A percentile compares a stretch with the other conserved stretches of the same genome.
phyloP scores from a whole-genome alignment of 2,888 invertebrate genomes.

The Eubasilissa splendida region DNA sequence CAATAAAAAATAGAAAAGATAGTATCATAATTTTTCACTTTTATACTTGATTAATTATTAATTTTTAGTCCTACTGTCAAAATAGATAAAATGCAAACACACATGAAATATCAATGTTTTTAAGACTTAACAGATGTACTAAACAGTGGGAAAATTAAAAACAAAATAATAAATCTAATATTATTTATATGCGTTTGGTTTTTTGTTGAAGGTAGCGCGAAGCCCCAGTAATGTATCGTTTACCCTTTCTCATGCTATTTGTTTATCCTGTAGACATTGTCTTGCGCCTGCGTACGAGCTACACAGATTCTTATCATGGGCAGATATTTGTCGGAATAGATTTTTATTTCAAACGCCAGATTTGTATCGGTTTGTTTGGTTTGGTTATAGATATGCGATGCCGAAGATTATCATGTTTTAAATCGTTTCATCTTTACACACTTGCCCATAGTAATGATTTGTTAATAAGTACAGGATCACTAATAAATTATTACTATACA shows the following conservation, averaged over 20 bases:
- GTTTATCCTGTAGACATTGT: constrained; percentile 25
- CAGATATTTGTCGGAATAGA: constrained; percentile 40
- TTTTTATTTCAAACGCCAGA: constrained; percentile 39
- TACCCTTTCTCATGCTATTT: constrained; percentile 17
- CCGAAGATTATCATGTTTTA: constrained; percentile 9
- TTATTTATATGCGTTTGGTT: no score
- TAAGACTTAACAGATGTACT: no score
- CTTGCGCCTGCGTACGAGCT: constrained; percentile 20
- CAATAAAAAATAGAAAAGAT: no score
- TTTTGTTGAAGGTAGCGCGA: no score
- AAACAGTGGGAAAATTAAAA: no score
- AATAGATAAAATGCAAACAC: no score
- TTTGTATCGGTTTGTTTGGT: constrained; percentile 36
- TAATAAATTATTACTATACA: background rate
- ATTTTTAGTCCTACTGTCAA: no score
- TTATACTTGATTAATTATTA: no score
- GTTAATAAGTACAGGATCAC: background rate
- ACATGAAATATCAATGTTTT: no score
- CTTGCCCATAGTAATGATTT: background rate
- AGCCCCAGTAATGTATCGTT: no score
- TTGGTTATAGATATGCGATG: constrained; percentile 1
- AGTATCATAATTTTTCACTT: no score
- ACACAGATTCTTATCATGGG: constrained; percentile 23
- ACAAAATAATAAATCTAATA: no score
- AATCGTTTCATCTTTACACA: constrained; percentile 6